These are phyloP conservation scores for Calameuta pallipes DNA, from an alignment of 2,888 invertebrate species.

Conservation along the genomic window DNA sequence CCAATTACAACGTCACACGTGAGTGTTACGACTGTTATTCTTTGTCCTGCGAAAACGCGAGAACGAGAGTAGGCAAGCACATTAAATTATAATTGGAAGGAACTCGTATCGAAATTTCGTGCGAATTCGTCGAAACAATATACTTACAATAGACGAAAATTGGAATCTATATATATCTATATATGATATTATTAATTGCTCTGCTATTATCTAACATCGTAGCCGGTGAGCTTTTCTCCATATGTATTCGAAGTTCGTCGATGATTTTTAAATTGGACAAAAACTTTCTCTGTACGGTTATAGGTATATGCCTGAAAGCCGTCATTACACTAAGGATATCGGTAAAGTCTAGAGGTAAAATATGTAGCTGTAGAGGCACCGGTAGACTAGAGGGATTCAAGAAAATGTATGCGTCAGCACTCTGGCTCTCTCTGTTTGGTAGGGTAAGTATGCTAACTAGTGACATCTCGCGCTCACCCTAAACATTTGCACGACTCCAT, in stretches of 20 bases:
- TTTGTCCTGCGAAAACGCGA: not conserved
- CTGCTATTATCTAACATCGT: not conserved
- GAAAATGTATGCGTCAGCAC: slow-evolving; percentile 4
- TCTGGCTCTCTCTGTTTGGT: not conserved
- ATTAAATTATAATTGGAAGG: not conserved
- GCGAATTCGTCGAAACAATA: not conserved
- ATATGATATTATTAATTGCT: not conserved
- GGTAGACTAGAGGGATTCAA: not conserved
- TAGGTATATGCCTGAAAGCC: not conserved
- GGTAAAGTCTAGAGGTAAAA: not conserved
- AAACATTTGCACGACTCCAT: slow-evolving; percentile 9
- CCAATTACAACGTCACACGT: not conserved
- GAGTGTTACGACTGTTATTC: not conserved
- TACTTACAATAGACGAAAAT: not conserved
- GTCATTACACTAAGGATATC: not conserved
- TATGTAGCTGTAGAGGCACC: not conserved
- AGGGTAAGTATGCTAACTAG: slow-evolving; percentile 8
- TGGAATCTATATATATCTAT: not conserved
- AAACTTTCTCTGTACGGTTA: not conserved
- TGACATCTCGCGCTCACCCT: slow-evolving; percentile 9
- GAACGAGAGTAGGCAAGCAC: not conserved
- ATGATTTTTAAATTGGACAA: not conserved
- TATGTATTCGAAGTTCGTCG: not conserved
- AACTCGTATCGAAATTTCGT: not conserved
- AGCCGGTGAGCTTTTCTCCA: not conserved